Evolutionary conservation across 2,888 invertebrate genomes (phyloP).

Genomic region (Strigamia crassipes): DNA sequence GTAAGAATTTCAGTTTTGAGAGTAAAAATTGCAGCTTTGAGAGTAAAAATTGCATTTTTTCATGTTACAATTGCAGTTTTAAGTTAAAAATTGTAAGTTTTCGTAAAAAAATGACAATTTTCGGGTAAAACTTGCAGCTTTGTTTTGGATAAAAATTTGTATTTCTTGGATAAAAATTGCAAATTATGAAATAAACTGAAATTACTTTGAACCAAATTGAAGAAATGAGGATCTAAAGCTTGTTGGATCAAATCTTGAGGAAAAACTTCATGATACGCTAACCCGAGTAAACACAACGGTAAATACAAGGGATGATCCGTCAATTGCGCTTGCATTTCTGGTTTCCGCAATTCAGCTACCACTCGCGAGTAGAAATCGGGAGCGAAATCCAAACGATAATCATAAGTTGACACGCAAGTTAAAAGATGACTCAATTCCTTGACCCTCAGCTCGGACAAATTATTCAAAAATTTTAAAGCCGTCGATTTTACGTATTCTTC

Average conservation of each 20-base stretch:
- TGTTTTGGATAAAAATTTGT: too few species aligned
- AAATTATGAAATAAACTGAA: not conserved
- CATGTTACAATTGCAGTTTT: not conserved
- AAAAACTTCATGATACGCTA: not conserved
- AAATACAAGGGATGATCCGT: not conserved
- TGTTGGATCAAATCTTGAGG: not conserved
- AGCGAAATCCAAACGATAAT: not conserved
- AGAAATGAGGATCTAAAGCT: not conserved
- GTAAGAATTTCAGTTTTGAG: not conserved
- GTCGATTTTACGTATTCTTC: not conserved
- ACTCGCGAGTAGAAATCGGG: not conserved
- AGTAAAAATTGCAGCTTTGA: not conserved
- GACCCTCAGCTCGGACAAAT: not conserved
- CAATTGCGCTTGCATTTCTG: not conserved
- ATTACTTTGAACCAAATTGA: not conserved
- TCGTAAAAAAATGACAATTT: too few species aligned
- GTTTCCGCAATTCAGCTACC: not conserved
- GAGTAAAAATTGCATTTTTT: not conserved
- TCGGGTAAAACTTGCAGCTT: too few species aligned
- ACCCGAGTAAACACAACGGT: not conserved
- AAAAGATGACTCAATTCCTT: conserved; percentile 4
- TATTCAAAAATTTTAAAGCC: not conserved
- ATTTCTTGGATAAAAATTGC: too few species aligned
- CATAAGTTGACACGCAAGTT: not conserved
- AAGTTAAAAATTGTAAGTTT: not conserved